Evolutionary conservation across 2,113 vertebrate genomes (phyloP), one percentile per base, ranked within the genome.

Genomic region (Megatriorchis doriae): DNA sequence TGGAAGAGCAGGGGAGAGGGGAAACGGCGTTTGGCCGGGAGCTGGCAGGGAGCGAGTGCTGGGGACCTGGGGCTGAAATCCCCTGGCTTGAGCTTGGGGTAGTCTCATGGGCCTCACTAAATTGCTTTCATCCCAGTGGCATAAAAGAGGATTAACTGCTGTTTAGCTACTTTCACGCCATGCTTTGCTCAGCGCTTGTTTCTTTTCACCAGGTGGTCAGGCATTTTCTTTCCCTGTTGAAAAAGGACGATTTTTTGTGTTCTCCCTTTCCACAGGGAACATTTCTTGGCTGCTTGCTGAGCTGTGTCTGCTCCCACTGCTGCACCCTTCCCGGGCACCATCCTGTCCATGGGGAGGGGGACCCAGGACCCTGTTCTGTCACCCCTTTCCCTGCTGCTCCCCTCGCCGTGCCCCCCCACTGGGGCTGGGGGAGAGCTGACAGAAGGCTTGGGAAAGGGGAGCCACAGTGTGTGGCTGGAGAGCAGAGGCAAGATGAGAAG

Each of bases 111-210:
- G 92, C 83, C 92, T 88, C 93, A 53, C 92, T 97, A 97, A 97
- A 97, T 90, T 89, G 83, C 93, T 97, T 97, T 97, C 87, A 82
- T 95, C 87, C 82, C 81, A 67, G 70, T 53, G 90, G 94, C 70
- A 94, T 65, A 88, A 75, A 94, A 97, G 92, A 78, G 93, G 97
- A 97, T 97, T 97, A 97, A 93, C 86, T 3, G 4, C 78, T 78
- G 67, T 93, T 95, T 65, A 96, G 88, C 93, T 82, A 22, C 62
- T 96, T 97, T 73, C 92, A 96, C 0, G 10, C 65, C 10, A 1
- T 56, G 79, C 71, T 94, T 84, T 87, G 50, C 88, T 73, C 40
- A 25, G 84, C 2, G 4, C 79, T 86, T 91, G 88, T 72, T 97
- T 59, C 83, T 67, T 80, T 94, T 83, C 8, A 13, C 77, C 71